phyloP scores from a whole-genome alignment of 2,113 vertebrate species.

The Cichladusa arquata region DNA sequence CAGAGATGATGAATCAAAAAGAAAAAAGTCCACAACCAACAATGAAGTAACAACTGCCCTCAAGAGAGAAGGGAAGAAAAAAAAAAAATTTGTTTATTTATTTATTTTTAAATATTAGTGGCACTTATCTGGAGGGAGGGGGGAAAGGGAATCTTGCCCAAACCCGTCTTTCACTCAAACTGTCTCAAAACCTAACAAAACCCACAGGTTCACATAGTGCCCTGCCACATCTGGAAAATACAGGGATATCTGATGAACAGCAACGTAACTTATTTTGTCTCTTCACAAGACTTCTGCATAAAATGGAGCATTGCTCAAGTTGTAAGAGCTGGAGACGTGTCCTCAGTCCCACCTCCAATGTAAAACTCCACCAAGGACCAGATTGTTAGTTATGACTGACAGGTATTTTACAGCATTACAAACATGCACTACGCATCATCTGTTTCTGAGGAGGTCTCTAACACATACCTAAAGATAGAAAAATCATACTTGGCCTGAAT shows the following conservation, averaged over 20 bases:
- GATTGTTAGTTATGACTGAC: not conserved
- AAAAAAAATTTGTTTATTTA: too few relatives aligned
- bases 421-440: not conserved
- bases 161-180: not conserved
- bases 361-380: not conserved
- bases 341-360: not conserved
- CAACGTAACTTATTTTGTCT: not conserved
- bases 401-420: not conserved
- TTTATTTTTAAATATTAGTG: too few relatives aligned
- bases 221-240: not conserved
- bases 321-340: not conserved
- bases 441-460: not conserved
- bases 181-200: not conserved
- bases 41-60: not conserved
- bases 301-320: not conserved
- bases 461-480: not conserved
- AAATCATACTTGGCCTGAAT: conserved; percentile 14
- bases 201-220: not conserved
- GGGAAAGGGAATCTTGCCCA: not conserved
- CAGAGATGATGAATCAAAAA: not conserved
- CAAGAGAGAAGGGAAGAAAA: too few relatives aligned
- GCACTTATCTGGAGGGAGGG: not conserved
- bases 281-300: not conserved
- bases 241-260: not conserved
- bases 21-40: not conserved